phyloP scores from a whole-genome alignment of 1,140 invertebrate species.

The Drosophila melanica region DNA sequence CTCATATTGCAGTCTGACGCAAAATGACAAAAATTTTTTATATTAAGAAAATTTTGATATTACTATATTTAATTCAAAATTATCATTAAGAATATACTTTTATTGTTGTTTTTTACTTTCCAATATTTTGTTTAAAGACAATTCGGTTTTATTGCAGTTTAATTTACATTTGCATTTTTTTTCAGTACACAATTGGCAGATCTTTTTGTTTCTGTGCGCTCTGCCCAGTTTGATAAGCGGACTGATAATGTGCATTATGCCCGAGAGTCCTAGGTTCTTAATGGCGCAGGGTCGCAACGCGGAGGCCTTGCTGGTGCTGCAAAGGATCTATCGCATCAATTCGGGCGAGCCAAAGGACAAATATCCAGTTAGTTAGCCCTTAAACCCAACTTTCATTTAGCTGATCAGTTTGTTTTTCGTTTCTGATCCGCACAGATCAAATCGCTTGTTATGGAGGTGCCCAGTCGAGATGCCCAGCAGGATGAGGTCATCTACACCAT shows the following conservation, averaged over 20 bases:
- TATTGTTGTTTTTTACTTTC: no score
- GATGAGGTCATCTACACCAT: slow-evolving; percentile 71
- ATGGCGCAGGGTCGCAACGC: slow-evolving; percentile 89
- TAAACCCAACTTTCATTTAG: not conserved
- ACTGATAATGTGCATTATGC: slow-evolving; percentile 87
- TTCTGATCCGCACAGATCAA: slow-evolving; percentile 54
- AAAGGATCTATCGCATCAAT: slow-evolving; percentile 84
- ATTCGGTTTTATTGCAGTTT: no score
- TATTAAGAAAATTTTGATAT: no score
- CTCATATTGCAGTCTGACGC: no score
- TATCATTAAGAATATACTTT: no score
- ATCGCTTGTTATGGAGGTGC: slow-evolving; percentile 62
- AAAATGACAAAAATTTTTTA: no score
- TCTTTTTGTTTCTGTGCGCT: slow-evolving; percentile 88
- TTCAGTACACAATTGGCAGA: slow-evolving; percentile 89
- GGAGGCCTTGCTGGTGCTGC: slow-evolving; percentile 85
- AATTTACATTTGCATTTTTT: not conserved
- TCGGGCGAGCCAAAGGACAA: slow-evolving; percentile 86
- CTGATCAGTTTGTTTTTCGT: no score
- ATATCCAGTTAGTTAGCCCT: slow-evolving; percentile 86
- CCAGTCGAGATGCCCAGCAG: slow-evolving; percentile 49
- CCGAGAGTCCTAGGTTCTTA: slow-evolving; percentile 93
- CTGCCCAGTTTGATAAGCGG: slow-evolving; percentile 88
- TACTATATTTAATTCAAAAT: no score
- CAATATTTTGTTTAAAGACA: no score